phyloP scores from a whole-genome alignment of 2,888 invertebrate species.

The Griposia aprilina region DNA sequence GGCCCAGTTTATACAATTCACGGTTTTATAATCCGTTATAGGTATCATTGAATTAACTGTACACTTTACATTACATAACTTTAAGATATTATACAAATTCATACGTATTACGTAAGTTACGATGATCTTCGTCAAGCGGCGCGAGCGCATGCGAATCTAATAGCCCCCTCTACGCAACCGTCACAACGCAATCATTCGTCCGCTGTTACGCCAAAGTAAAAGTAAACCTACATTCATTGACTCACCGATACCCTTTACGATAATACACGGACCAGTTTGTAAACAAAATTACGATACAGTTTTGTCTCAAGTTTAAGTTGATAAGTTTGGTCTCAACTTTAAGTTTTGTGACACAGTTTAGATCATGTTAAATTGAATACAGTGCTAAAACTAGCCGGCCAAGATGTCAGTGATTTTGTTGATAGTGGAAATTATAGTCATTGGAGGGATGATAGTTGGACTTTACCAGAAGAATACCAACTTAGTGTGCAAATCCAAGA shows the following conservation, averaged over 20 bases:
- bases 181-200: slow-evolving; percentile 62
- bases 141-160: slow-evolving; percentile 46
- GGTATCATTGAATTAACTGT: neutral
- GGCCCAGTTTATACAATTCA: neutral
- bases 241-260: slow-evolving; percentile 54
- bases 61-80: slow-evolving; percentile 1
- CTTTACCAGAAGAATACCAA: slow-evolving; percentile 86
- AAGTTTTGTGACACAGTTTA: no score
- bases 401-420: slow-evolving; percentile 74
- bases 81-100: slow-evolving; percentile 9
- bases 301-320: slow-evolving; percentile 3
- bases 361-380: no score
- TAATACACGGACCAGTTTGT: slow-evolving; percentile 48
- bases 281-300: slow-evolving; percentile 24
- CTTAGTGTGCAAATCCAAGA: slow-evolving; percentile 83
- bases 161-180: slow-evolving; percentile 60
- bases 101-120: slow-evolving; percentile 37
- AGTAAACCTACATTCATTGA: slow-evolving; percentile 67
- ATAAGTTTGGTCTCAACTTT: no score
- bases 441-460: slow-evolving; percentile 77
- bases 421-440: slow-evolving; percentile 72
- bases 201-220: slow-evolving; percentile 73
- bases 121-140: slow-evolving; percentile 25
- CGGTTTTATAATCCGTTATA: neutral
- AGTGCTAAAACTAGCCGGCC: slow-evolving; percentile 27